Percentiles rank a stretch among this genome's conserved stretches.
Conservation (phyloP, 2,113 vertebrate species). For the Colaptes auratus region DNA sequence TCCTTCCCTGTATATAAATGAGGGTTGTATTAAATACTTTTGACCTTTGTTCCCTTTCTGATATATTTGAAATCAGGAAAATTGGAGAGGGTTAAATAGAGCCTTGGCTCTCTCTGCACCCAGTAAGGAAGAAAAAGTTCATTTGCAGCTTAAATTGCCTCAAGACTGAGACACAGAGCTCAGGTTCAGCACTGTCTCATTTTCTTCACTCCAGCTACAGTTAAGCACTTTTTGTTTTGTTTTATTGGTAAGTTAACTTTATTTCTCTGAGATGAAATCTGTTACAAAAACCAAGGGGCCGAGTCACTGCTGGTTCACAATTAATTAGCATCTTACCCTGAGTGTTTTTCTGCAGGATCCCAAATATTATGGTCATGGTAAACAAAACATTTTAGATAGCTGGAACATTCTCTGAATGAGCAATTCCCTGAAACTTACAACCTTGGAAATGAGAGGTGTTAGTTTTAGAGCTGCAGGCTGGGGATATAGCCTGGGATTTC, state of each 20-base stretch:
- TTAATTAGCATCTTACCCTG: neutral
- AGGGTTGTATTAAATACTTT: neutral
- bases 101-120: neutral
- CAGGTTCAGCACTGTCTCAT: neutral
- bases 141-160: neutral
- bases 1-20: neutral
- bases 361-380: neutral
- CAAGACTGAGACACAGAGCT: neutral
- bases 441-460: neutral
- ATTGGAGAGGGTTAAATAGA: neutral
- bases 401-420: neutral
- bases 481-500: neutral
- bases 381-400: neutral
- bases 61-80: neutral
- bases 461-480: neutral
- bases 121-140: neutral
- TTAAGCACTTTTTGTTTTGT: neutral
- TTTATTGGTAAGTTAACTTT: slow-evolving; percentile 15
- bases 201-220: slow-evolving; percentile 20
- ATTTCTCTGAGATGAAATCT: neutral
- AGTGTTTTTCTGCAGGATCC: neutral
- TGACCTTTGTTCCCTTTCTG: neutral
- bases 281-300: neutral
- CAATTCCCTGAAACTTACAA: neutral
- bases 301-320: neutral